These are phyloP conservation scores for Malurus splendens DNA, from an alignment of 2,797 vertebrate genomes.

Conservation along the genomic window DNA sequence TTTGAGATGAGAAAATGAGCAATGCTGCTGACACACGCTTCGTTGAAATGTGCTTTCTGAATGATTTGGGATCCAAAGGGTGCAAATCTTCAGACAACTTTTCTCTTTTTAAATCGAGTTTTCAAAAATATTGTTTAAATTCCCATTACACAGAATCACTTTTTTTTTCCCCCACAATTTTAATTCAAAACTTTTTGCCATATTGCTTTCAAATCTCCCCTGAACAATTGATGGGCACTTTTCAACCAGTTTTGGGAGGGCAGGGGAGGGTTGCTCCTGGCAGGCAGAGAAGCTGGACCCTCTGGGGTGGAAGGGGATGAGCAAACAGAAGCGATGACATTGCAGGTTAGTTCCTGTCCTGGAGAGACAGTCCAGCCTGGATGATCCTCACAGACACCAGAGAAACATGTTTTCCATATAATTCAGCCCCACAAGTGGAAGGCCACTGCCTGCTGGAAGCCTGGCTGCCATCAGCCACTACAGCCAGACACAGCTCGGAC, in stretches of 20 bases:
- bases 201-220: not conserved
- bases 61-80: not conserved
- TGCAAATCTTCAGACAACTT: not conserved
- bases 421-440: not conserved
- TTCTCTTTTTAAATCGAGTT: not conserved
- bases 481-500: not conserved
- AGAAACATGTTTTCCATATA: not conserved
- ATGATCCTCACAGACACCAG: not conserved
- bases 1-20: conserved; percentile 9
- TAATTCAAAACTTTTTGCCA: not conserved
- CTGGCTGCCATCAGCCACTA: not conserved
- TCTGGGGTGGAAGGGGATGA: fast-evolving
- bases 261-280: not conserved
- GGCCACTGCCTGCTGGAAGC: not conserved
- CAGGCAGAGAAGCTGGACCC: not conserved
- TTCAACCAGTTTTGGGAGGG: conserved; percentile 1
- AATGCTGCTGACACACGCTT: not conserved
- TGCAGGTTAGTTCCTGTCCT: not conserved
- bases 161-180: not conserved
- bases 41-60: conserved; percentile 36
- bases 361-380: not conserved
- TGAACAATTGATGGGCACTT: not conserved
- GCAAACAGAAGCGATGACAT: not conserved
- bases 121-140: not conserved
- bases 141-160: not conserved